Base-by-base conservation (phyloP, 2,113 vertebrate genomes). In the Limanda limanda region DNA sequence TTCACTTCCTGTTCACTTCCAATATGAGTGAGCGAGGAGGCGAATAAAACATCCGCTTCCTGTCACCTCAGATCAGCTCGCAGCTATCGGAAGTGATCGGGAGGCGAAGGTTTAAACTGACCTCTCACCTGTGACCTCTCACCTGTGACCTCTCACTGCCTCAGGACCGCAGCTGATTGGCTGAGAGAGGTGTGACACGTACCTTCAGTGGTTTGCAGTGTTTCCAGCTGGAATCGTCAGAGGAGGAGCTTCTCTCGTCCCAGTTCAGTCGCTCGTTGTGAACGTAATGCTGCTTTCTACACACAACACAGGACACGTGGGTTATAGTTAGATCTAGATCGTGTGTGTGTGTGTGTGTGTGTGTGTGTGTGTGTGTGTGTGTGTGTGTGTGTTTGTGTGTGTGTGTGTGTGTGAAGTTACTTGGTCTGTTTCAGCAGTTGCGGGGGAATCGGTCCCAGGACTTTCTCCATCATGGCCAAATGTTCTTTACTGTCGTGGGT, bases 381-480 rank as follows among this genome's bases (percentile, higher is more conserved):
- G 27, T 31, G 27, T 31, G 27, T 31, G 27, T 31, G 27, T 31
- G 27, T 31, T 4, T 27, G 27, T 31, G 27, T 31, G 27, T 31
- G 5, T 31, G 27, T 31, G 31, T 31, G n/a, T 56, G 31, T 68
- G 21, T 52, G 52, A 23, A 58, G 14, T 24, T 25, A 90, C 90
- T 80, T 82, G 64, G 84, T 89, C 59, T 83, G 68, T 51, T 79
- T 78, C 42, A 91, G 76, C 62, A 91, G 80, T 25, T 84, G 78
- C 0, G 90, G 12, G 10, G 97, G 97, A 72, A 99, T 94, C 48
- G 96, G 97, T 20, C 97, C 97, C 51, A 99, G 89, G 59, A 98
- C 95, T 74, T 95, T 95, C 87, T 98, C 96, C 97, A 98, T 98
- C 97, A 98, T 99, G 74, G 97, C 97, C 66, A 99, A 83, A 83